Conservation (phyloP, 2,888 invertebrate genomes). For the Selenia dentaria region DNA sequence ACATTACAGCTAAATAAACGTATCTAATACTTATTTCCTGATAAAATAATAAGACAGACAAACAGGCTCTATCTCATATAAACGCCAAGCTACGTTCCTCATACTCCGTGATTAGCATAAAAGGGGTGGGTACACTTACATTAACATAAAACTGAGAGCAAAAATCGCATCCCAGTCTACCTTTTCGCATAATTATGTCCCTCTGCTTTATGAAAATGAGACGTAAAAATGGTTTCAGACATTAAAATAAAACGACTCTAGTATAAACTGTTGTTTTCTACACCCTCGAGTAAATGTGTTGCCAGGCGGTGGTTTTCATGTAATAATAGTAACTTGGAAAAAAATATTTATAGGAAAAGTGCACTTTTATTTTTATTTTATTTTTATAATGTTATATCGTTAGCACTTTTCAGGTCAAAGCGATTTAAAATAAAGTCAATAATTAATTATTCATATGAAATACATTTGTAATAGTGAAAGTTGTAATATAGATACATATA, state of each 20-base stretch:
- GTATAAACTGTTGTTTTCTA: slow-evolving; percentile 46
- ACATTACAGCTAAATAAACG: too few species aligned
- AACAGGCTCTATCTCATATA: neutral
- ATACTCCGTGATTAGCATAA: slow-evolving; percentile 68
- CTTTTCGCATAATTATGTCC: slow-evolving; percentile 64
- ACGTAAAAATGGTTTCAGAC: slow-evolving; percentile 61
- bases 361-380: too few species aligned
- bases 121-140: slow-evolving; percentile 48
- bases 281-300: slow-evolving; percentile 24
- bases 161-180: slow-evolving; percentile 65
- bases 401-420: too few species aligned
- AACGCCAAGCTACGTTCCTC: slow-evolving; percentile 46
- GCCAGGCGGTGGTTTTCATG: slow-evolving; percentile 1
- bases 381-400: too few species aligned
- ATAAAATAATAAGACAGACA: too few species aligned
- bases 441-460: too few species aligned
- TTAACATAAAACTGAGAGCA: slow-evolving; percentile 71
- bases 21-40: too few species aligned
- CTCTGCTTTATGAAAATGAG: slow-evolving; percentile 69
- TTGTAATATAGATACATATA: too few species aligned
- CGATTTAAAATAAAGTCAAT: too few species aligned
- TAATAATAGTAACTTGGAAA: too few species aligned
- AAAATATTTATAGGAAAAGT: too few species aligned
- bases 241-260: slow-evolving; percentile 45
- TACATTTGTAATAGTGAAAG: too few species aligned